Base-by-base conservation (phyloP, 2,797 vertebrate species). In the Amazonetta brasiliensis region DNA sequence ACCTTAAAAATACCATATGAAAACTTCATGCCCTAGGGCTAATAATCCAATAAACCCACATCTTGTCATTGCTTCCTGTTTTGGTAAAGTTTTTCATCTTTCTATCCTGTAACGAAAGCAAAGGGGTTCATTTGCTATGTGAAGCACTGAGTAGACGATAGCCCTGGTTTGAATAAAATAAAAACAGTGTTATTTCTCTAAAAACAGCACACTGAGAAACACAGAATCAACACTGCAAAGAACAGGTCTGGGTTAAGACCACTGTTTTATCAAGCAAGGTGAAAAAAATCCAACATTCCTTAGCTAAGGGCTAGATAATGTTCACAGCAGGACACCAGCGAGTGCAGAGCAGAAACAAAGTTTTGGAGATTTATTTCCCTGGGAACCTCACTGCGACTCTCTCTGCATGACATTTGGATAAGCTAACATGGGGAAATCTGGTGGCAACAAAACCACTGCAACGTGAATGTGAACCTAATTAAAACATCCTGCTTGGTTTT, bases 31-130 rank as follows among this genome's bases (percentile, higher is more conserved):
- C 56, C 84, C 48, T 52, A 19, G 77, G 77, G 84, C 73, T 93
- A 58, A 59, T 10, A 90, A 84, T 37, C 37, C 84, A 90, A 84
- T 78, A 91, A 96, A 88, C 1, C 11, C 79, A 93, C 59, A 73
- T 41, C 85, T 91, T 77, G 56, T 55, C 56, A 55, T 43, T 78
- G 71, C 83, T 93, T 94, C 90, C 90, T 95, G 78, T 72, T 92
- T 56, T 52, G 25, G 31, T 63, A 74, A 66, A 81, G 50, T 8
- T 90, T 63, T 80, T 77, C 46, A 26, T 89, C 48, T 37, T 39
- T 9, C 44, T 63, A 19, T 26, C 31, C 56, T 20, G n/a, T 31
- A 63, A 43, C 22, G 37, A 54, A 92, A 62, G 46, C 83, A 72
- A 31, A 93, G 41, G 64, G 58, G 41, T 87, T 84, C 60, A 2